A percentile compares a stretch with the other conserved stretches of the same genome.
Conservation (phyloP, 2,113 vertebrate genomes). For the Pogonocichla stellata region DNA sequence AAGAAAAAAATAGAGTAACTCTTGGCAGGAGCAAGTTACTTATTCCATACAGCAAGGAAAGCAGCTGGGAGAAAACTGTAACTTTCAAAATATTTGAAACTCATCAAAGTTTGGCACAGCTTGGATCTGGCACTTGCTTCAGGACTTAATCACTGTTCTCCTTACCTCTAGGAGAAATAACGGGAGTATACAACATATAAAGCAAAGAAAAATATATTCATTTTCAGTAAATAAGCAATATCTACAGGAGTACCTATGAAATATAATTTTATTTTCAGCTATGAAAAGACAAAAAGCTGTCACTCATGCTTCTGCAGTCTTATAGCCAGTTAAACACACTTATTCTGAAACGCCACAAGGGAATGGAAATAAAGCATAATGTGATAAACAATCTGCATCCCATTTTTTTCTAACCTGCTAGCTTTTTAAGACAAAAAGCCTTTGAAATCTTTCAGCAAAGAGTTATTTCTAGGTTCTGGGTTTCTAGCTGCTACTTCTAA, state of each 20-base stretch:
- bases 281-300: background rate
- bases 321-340: background rate
- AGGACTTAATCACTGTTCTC: background rate
- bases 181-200: background rate
- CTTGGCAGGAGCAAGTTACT: background rate
- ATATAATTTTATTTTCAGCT: background rate
- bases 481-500: background rate
- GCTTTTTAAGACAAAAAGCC: background rate
- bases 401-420: background rate
- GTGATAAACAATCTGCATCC: background rate
- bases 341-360: background rate
- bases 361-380: background rate
- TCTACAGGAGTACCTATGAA: background rate
- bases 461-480: background rate
- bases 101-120: background rate
- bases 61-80: background rate
- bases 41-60: background rate
- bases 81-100: slow-evolving; percentile 49
- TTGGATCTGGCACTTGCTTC: background rate
- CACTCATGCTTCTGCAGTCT: background rate
- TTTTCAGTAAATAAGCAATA: background rate
- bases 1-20: background rate
- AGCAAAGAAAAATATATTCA: background rate
- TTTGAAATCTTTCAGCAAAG: background rate
- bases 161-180: background rate